Evolutionary conservation across 1,140 invertebrate genomes (phyloP).

Genomic region (Sitophilus oryzae): DNA sequence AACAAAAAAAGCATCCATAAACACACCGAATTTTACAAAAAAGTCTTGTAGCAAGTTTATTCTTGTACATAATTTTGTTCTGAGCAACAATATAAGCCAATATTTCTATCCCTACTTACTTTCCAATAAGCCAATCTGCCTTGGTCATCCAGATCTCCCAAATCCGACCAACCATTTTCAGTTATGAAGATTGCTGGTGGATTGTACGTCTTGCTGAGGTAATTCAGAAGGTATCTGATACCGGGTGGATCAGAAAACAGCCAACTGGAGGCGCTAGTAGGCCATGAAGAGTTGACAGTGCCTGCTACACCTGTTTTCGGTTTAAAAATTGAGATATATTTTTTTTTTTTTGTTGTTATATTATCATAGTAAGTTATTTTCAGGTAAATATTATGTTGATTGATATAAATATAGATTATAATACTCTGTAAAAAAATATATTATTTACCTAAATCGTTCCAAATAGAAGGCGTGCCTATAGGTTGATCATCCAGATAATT

Average conservation of each 20-base stretch:
- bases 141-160: conserved; percentile 3
- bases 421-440: neutral
- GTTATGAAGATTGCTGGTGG: conserved; percentile 7
- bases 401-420: neutral
- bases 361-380: too few species aligned
- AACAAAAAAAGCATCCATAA: neutral
- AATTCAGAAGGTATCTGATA: neutral
- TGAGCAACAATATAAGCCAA: too few species aligned
- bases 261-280: conserved; percentile 1
- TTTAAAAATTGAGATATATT: neutral
- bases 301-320: neutral
- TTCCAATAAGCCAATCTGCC: neutral
- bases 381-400: conserved; percentile 1
- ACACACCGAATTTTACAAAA: too few species aligned
- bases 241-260: neutral
- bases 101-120: too few species aligned
- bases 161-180: conserved; percentile 7
- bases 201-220: conserved; percentile 1
- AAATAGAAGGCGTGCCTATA: conserved; percentile 3
- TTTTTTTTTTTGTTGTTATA: neutral
- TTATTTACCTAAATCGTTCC: neutral
- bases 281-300: conserved; percentile 2
- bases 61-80: too few species aligned
- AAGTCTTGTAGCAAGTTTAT: too few species aligned
- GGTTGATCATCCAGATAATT: conserved; percentile 1